Percentiles rank a stretch among this genome's conserved stretches.
phyloP scores from a whole-genome alignment of 2,888 invertebrate species.

The Sphaeridia pumilis region DNA sequence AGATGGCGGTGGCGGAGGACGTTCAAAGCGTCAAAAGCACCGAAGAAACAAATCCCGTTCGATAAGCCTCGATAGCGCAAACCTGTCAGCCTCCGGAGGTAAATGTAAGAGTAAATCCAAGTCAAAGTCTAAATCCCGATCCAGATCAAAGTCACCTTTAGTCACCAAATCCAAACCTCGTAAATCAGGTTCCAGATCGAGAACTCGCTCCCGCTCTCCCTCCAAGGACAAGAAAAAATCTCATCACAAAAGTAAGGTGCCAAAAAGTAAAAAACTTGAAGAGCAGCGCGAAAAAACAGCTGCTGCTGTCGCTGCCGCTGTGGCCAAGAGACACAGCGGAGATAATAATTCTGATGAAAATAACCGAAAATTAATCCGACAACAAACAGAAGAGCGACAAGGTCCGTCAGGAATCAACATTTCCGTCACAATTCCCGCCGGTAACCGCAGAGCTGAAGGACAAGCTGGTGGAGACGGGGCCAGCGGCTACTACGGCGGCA shows the following conservation, averaged over 20 bases:
- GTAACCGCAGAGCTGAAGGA: neutral
- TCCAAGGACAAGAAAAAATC: conserved; percentile 7
- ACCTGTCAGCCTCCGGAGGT: neutral
- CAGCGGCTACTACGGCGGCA: conserved; percentile 7
- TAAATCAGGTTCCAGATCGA: conserved; percentile 12
- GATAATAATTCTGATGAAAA: neutral
- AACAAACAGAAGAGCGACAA: neutral
- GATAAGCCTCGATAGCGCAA: conserved; percentile 8
- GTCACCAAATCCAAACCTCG: conserved; percentile 4
- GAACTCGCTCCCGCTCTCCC: conserved; percentile 16
- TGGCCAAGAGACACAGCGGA: conserved; percentile 3
- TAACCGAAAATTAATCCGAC: neutral
- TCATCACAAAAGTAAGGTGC: conserved; percentile 15
- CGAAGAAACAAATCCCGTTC: conserved; percentile 8
- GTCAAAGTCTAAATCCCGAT: conserved; percentile 24
- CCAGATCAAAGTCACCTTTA: conserved; percentile 19
- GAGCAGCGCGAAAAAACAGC: conserved; percentile 14
- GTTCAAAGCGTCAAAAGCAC: conserved; percentile 1
- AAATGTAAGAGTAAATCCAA: conserved; percentile 17
- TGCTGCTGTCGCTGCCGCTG: conserved; percentile 11
- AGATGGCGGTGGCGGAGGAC: conserved; percentile 4
- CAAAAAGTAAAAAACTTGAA: conserved; percentile 8
- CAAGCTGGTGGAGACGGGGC: neutral
- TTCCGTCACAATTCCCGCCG: conserved; percentile 6
- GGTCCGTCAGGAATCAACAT: conserved; percentile 4